Evolutionary conservation across 1,140 invertebrate genomes (phyloP).

Genomic region (Bombus cullumanus): DNA sequence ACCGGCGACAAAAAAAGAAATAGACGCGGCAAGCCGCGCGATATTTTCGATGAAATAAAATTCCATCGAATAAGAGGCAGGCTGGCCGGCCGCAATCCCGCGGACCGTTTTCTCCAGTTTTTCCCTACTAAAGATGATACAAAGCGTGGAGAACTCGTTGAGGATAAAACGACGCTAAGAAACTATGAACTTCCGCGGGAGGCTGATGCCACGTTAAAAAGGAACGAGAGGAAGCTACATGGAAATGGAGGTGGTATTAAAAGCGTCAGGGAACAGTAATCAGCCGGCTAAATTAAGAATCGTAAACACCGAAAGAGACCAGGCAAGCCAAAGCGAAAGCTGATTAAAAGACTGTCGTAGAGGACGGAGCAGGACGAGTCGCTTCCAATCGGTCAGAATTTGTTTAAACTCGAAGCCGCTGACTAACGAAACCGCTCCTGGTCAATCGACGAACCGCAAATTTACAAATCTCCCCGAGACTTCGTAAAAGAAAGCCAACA

Average conservation of each 20-base stretch:
- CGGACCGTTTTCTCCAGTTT: neutral
- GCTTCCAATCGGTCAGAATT: conserved; percentile 32
- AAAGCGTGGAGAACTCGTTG: neutral
- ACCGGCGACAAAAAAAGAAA: conserved; percentile 8
- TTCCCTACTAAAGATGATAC: conserved; percentile 1
- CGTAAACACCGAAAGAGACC: conserved; percentile 32
- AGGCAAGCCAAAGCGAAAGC: conserved; percentile 34
- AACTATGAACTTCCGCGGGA: neutral
- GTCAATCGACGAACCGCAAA: conserved; percentile 45
- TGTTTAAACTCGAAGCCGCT: conserved; percentile 20
- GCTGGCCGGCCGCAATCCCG: neutral
- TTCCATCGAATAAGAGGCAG: neutral
- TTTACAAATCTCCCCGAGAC: conserved; percentile 35
- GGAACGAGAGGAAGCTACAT: neutral
- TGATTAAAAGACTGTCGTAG: conserved; percentile 36
- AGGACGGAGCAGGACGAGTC: neutral
- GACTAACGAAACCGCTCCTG: conserved; percentile 36
- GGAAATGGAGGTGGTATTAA: conserved; percentile 21
- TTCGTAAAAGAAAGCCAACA: conserved; percentile 9
- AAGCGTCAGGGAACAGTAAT: conserved; percentile 33
- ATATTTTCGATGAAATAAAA: conserved; percentile 31
- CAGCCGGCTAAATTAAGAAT: conserved; percentile 46
- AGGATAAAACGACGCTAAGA: neutral
- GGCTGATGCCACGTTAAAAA: neutral
- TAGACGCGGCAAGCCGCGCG: neutral